These are phyloP conservation scores for Crossocerus cetratus DNA, from an alignment of 2,888 invertebrate genomes.

Conservation along the genomic window DNA sequence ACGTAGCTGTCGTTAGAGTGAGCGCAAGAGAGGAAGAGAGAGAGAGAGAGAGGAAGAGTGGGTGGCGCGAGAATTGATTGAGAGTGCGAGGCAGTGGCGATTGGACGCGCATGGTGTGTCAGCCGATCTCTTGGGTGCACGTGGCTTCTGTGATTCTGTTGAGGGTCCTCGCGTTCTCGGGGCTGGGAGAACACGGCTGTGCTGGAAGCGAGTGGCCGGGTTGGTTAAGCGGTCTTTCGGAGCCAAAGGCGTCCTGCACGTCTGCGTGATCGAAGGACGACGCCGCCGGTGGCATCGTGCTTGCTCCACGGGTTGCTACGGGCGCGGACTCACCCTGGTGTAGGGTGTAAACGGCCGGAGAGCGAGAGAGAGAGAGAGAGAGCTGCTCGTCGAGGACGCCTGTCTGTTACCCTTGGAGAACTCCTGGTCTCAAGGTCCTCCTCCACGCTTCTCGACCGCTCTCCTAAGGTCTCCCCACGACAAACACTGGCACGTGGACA, in stretches of 20 bases:
- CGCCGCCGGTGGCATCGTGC: conserved; percentile 18
- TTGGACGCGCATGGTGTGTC: no score
- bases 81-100: neutral
- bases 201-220: conserved; percentile 9
- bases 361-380: conserved; percentile 7
- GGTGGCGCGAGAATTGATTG: no score
- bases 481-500: conserved; percentile 39
- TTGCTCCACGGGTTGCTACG: conserved; percentile 31
- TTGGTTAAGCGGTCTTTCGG: neutral
- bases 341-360: conserved; percentile 24
- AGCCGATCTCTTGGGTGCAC: neutral
- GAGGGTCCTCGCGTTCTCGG: neutral
- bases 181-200: conserved; percentile 7
- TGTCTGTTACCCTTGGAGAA: conserved; percentile 4
- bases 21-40: no score
- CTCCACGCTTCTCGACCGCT: neutral
- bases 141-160: neutral
- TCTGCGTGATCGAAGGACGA: conserved; percentile 23
- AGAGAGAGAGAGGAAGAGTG: no score
- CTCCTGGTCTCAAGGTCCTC: conserved; percentile 13
- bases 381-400: conserved; percentile 28
- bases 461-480: neutral
- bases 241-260: neutral
- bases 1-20: no score
- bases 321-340: conserved; percentile 32